These are phyloP conservation scores for Gopherus flavomarginatus DNA, from an alignment of 2,113 vertebrate genomes.

Conservation along the genomic window DNA sequence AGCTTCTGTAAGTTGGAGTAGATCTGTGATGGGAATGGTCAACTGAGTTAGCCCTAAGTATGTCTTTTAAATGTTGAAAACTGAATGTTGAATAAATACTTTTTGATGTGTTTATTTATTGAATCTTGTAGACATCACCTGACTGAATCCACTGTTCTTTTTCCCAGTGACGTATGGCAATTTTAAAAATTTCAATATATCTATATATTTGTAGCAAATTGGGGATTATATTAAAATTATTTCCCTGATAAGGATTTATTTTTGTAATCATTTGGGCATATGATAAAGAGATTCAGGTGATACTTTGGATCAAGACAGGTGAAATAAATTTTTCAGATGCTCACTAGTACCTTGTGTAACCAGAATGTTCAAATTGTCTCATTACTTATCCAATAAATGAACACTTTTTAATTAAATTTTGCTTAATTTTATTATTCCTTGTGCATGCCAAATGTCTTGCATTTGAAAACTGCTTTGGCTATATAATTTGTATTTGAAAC, in stretches of 20 bases:
- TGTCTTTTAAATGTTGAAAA: neutral
- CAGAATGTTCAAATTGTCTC: neutral
- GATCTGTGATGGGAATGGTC: neutral
- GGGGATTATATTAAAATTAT: neutral
- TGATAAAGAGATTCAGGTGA: neutral
- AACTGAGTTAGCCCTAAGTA: neutral
- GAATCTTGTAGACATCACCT: neutral
- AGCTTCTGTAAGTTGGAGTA: neutral
- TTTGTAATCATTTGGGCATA: neutral
- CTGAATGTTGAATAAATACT: neutral
- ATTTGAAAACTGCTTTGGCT: neutral
- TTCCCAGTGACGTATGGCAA: neutral
- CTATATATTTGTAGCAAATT: neutral
- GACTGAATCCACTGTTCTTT: neutral
- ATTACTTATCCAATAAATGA: neutral
- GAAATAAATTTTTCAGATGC: conserved; percentile 29
- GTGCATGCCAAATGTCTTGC: neutral
- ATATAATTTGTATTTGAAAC: neutral
- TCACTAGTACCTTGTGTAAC: neutral
- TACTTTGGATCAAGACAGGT: neutral
- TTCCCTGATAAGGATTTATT: neutral
- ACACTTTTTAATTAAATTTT: neutral
- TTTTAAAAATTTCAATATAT: neutral
- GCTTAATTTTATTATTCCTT: neutral
- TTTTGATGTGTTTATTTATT: neutral